A percentile compares a stretch with the other conserved stretches of the same genome.
Conservation (phyloP, 2,113 vertebrate genomes). For the Pedionomus torquatus region DNA sequence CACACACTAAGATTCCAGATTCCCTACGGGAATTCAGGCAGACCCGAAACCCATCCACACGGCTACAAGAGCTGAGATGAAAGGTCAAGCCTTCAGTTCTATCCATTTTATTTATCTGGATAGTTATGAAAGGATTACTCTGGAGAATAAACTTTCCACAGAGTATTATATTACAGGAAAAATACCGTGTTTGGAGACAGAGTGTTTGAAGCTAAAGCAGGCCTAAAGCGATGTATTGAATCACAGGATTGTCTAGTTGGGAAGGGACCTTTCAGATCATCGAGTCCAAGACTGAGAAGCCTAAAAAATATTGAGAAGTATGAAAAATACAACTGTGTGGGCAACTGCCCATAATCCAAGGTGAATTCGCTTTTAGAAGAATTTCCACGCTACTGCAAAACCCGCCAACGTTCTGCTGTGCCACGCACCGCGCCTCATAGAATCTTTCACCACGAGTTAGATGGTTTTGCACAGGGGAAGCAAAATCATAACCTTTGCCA, state of each 20-base stretch:
- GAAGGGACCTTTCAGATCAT: not conserved
- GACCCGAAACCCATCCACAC: fast-evolving
- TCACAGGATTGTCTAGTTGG: not conserved
- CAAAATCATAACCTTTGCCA: not conserved
- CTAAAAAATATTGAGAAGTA: not conserved
- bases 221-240: not conserved
- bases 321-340: not conserved
- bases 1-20: not conserved
- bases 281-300: too few relatives aligned
- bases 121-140: not conserved
- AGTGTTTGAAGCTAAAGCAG: not conserved
- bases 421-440: not conserved
- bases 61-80: not conserved
- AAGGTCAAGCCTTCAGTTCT: not conserved
- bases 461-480: not conserved
- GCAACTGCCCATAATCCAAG: not conserved
- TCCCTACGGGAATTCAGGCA: not conserved
- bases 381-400: not conserved
- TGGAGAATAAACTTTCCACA: not conserved
- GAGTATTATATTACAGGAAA: not conserved
- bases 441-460: not conserved
- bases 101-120: not conserved
- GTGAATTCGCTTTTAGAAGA: not conserved
- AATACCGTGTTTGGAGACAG: not conserved
- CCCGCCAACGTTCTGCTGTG: not conserved